Conservation (phyloP, 1,140 invertebrate species). For the Euura lappo region DNA sequence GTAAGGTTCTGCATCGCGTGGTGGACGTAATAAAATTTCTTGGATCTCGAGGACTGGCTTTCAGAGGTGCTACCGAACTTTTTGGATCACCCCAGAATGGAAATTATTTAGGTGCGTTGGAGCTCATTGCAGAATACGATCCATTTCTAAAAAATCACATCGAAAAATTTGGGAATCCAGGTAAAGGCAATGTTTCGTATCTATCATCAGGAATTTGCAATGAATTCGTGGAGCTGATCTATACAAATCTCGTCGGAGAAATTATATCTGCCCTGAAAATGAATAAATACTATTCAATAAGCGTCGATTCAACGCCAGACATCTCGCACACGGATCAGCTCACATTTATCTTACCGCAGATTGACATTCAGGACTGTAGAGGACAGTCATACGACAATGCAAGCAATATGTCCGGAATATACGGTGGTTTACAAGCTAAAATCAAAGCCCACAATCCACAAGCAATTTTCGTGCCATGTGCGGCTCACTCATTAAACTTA, state of each 20-base stretch:
- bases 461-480: constrained; percentile 30
- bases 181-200: constrained; percentile 31
- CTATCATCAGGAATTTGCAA: constrained; percentile 31
- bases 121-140: constrained; percentile 32
- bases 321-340: constrained; percentile 36
- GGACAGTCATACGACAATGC: constrained; percentile 44
- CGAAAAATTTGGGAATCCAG: constrained; percentile 28
- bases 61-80: constrained; percentile 29
- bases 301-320: constrained; percentile 37
- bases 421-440: constrained; percentile 36
- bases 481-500: constrained; percentile 27
- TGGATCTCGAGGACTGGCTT: constrained; percentile 26
- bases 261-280: constrained; percentile 28
- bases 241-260: constrained; percentile 20
- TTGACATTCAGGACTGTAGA: constrained; percentile 29
- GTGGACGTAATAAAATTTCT: constrained; percentile 5
- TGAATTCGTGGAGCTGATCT: constrained; percentile 34
- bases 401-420: constrained; percentile 38
- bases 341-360: constrained; percentile 15
- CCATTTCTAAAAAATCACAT: constrained; percentile 33
- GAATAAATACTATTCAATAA: constrained; percentile 37
- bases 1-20: background rate
- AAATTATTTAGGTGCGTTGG: constrained; percentile 34
- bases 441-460: constrained; percentile 33
- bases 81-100: constrained; percentile 29